Evolutionary conservation across 2,113 vertebrate genomes (phyloP).

Genomic region (Cichladusa arquata): DNA sequence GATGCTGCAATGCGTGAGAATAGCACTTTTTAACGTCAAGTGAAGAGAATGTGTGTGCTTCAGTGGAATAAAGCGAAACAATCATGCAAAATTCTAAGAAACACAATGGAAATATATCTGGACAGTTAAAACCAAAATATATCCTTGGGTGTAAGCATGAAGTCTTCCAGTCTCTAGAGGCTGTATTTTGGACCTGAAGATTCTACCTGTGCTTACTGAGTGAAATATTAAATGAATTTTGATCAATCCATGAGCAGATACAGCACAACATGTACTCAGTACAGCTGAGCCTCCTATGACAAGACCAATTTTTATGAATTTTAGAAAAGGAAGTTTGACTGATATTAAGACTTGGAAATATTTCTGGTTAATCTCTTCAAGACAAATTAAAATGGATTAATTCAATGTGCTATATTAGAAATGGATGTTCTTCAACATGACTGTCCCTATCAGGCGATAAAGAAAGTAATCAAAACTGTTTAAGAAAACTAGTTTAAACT

Average conservation of each 20-base stretch:
- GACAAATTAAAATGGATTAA: not conserved
- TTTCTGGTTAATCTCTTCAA: not conserved
- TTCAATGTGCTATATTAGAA: not conserved
- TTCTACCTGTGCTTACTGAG: not conserved
- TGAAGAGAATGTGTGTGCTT: not conserved
- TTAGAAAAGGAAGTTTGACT: not conserved
- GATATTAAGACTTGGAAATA: not conserved
- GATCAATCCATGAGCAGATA: not conserved
- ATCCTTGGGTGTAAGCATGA: not conserved
- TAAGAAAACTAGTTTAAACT: not conserved
- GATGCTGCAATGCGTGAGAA: not conserved
- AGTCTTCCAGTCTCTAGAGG: not conserved
- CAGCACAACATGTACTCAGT: not conserved
- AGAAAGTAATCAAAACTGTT: not conserved
- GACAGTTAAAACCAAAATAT: not conserved
- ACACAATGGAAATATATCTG: not conserved
- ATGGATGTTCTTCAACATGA: not conserved
- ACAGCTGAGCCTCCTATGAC: not conserved
- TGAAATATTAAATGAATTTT: not conserved
- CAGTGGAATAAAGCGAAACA: not conserved
- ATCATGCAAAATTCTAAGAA: not conserved
- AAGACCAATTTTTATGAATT: not conserved
- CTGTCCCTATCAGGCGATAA: not conserved
- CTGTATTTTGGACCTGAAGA: not conserved
- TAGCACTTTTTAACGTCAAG: not conserved